Percentiles rank a stretch among this genome's conserved stretches.
phyloP scores from a whole-genome alignment of 2,888 invertebrate species.

The Nebria brevicollis region DNA sequence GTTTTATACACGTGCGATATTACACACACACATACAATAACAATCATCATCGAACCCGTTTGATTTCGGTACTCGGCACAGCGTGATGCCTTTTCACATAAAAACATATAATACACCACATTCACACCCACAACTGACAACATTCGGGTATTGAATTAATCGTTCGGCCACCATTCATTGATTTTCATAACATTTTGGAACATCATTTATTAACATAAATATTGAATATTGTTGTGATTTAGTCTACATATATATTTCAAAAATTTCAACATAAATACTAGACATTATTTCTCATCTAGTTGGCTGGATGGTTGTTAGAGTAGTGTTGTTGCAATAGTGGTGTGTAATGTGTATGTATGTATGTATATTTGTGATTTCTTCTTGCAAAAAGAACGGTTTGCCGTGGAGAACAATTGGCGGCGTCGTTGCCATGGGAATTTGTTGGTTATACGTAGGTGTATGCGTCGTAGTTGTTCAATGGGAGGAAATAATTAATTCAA shows the following conservation, averaged over 20 bases:
- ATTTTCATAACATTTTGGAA: too few species aligned
- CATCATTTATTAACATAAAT: too few species aligned
- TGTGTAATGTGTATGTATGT: neutral
- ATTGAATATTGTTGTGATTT: too few species aligned
- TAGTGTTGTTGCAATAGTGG: too few species aligned
- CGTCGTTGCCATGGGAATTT: slow-evolving; percentile 36
- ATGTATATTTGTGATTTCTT: slow-evolving; percentile 19
- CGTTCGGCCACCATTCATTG: too few species aligned
- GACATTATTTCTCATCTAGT: too few species aligned
- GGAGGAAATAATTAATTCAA: slow-evolving; percentile 45
- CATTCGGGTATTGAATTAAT: too few species aligned
- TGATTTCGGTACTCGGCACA: neutral
- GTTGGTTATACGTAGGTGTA: neutral
- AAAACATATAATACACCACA: neutral
- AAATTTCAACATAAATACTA: too few species aligned
- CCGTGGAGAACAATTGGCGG: slow-evolving; percentile 16
- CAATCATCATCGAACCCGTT: neutral
- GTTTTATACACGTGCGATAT: neutral
- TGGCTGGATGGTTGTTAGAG: too few species aligned
- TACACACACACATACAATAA: neutral
- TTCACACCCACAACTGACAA: too few species aligned
- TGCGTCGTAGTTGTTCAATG: slow-evolving; percentile 22
- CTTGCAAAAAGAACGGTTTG: slow-evolving; percentile 4
- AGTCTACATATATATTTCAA: too few species aligned
- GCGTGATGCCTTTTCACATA: neutral